Evolutionary conservation across 2,113 vertebrate species (phyloP).

Genomic region (Fregata magnificens): DNA sequence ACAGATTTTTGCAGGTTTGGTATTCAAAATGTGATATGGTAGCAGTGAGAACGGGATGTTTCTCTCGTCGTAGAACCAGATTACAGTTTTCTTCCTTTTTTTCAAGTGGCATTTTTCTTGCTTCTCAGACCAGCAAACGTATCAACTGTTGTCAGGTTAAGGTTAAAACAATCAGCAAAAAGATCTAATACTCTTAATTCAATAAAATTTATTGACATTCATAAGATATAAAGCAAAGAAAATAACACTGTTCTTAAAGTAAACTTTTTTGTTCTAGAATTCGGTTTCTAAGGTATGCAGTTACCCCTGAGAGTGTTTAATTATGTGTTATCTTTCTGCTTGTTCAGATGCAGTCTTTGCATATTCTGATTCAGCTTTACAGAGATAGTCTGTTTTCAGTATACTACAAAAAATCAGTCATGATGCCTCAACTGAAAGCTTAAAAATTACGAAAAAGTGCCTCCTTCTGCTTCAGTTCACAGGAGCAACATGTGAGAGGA

Average conservation of each 20-base stretch:
- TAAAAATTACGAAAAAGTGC: neutral
- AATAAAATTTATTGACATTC: neutral
- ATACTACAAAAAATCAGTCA: neutral
- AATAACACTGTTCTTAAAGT: neutral
- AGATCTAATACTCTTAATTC: neutral
- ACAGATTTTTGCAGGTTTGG: neutral
- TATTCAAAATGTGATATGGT: neutral
- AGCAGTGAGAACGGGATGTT: neutral
- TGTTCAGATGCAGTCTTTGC: neutral
- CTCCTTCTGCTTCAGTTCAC: neutral
- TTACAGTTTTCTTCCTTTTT: neutral
- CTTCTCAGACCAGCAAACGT: neutral
- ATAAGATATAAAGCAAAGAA: neutral
- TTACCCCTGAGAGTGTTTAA: neutral
- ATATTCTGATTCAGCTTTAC: neutral
- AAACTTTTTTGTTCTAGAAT: neutral
- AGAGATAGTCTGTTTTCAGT: neutral
- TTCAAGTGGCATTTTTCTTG: neutral
- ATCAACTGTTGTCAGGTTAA: neutral
- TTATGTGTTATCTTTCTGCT: neutral
- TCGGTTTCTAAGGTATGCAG: neutral
- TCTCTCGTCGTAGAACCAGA: neutral
- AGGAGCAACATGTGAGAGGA: neutral
- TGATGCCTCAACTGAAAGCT: neutral
- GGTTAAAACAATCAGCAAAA: neutral